phyloP scores from a whole-genome alignment of 2,113 vertebrate genomes.

The Atlantisia rogersi region DNA sequence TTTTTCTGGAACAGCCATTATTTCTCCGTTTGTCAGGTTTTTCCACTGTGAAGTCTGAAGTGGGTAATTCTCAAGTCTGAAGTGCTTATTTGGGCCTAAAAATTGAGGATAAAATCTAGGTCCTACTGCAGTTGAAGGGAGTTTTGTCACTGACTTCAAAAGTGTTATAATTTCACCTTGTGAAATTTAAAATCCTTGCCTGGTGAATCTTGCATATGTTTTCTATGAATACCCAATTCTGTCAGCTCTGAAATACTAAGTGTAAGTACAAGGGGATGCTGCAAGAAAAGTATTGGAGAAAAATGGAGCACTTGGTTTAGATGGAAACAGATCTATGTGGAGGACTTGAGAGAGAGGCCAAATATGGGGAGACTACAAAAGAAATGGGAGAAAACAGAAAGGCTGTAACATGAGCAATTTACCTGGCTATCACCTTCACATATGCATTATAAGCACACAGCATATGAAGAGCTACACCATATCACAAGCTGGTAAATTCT shows the following conservation, averaged over 20 bases:
- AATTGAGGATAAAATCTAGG: conserved; percentile 42
- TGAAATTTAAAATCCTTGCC: conserved; percentile 32
- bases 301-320: background rate
- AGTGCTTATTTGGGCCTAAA: background rate
- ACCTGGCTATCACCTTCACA: background rate
- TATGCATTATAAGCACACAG: background rate
- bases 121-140: background rate
- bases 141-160: conserved; percentile 49
- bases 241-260: conserved; percentile 32
- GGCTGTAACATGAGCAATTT: background rate
- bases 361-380: background rate
- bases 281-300: background rate
- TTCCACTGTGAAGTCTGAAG: background rate
- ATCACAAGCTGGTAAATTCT: background rate
- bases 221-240: conserved; percentile 55
- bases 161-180: conserved; percentile 47
- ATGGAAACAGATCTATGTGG: background rate
- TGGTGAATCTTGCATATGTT: background rate
- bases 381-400: background rate
- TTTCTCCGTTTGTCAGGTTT: background rate
- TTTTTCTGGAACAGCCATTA: background rate
- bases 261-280: background rate
- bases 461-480: background rate
- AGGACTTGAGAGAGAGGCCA: background rate
- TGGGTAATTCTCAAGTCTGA: background rate